phyloP scores from a whole-genome alignment of 2,113 vertebrate species.

The Xiphorhynchus elegans region DNA sequence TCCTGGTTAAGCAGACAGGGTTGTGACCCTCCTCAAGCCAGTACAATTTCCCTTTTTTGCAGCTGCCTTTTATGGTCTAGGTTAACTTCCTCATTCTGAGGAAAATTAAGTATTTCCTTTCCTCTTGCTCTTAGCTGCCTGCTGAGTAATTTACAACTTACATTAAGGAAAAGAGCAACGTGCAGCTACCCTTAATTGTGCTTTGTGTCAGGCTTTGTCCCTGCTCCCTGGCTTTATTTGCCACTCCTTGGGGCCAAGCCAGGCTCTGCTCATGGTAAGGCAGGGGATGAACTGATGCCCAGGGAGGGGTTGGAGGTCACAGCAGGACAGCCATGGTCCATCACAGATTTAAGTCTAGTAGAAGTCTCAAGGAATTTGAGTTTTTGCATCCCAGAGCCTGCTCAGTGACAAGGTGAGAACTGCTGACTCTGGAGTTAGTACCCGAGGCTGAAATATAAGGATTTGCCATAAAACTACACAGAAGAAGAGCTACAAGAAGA shows the following conservation, averaged over 20 bases:
- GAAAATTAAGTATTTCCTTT: background rate
- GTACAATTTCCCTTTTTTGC: background rate
- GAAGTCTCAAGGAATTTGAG: background rate
- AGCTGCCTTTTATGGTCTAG: background rate
- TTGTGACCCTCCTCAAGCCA: background rate
- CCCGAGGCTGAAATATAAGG: background rate
- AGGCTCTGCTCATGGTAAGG: background rate
- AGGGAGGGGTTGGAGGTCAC: background rate
- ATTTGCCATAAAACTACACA: background rate
- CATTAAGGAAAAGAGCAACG: background rate
- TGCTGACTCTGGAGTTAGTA: background rate
- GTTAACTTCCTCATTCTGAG: background rate
- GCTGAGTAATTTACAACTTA: background rate
- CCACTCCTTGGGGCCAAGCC: rapidly evolving
- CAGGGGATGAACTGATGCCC: background rate
- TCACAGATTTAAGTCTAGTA: too few species aligned
- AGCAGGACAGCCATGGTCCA: background rate
- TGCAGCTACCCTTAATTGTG: background rate
- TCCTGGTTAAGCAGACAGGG: background rate
- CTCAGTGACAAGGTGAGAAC: background rate
- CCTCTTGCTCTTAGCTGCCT: background rate
- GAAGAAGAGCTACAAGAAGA: background rate
- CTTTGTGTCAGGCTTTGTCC: background rate
- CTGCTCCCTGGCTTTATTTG: background rate
- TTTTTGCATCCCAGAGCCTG: background rate